Evolutionary conservation across 1,140 invertebrate species (phyloP), one percentile per base, ranked within the genome.

Genomic region (Caerostris darwini): DNA sequence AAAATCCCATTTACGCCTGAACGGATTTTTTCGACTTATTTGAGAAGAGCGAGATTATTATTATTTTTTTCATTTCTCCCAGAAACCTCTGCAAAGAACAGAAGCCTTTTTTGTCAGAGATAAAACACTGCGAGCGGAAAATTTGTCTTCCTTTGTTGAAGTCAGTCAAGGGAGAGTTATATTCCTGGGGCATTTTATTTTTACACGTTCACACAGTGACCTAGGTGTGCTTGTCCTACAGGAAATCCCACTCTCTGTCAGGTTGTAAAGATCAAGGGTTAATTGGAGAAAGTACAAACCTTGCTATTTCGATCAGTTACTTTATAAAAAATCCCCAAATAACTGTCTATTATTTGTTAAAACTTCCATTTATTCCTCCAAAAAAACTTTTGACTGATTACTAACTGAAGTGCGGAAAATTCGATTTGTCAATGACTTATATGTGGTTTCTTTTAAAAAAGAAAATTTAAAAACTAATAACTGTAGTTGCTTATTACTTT

Each of bases 111-210:
- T 87, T 87, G 85, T 87, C 85, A 87, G 59, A 87, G 85, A 87
- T 64, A 87, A 50, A 87, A 14, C 56, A 57, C 85, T 50, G 53
- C 59, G 59, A 53, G 57, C 59, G 59, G 85, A 87, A 87, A 83
- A 87, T 87, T 87, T 87, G 57, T 87, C 85, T 87, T 87, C 85
- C 85, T 87, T 87, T 87, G 57, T 87, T 59, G 10, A 87, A 64
- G 64, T 61, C 57, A 87, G 85, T 61, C 69, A 77, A 87, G 57
- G 85, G 82, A 83, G 82, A 14, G 14, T 56, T 58, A 53, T 57
- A 77, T 77, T 53, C 19, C 34, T n/a, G 3, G 10, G 34, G 56
- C 7, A 64, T 67, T 57, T 34, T 57, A 57, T 88, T 61, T 88
- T 88, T n/a, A 67, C 86, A n/a, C 61, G 17, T 14, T 10, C 19